Conservation (phyloP, 2,113 vertebrate genomes). For the Suncus etruscus region DNA sequence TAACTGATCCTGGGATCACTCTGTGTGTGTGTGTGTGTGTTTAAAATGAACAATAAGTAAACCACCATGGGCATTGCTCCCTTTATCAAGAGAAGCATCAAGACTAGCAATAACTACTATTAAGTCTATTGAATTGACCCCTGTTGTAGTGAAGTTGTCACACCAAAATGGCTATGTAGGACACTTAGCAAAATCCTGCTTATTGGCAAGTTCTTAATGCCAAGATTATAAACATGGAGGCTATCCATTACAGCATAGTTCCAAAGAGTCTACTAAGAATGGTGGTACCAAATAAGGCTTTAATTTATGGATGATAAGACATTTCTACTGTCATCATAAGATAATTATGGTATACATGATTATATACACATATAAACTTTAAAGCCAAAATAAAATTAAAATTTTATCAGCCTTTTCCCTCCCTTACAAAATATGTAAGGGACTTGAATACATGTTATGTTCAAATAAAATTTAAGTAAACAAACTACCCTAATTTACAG, state of each 20-base stretch:
- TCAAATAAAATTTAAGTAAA: slow-evolving; percentile 40
- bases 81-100: no score
- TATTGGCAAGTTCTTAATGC: not conserved
- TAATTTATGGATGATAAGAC: slow-evolving; percentile 20
- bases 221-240: not conserved
- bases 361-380: not conserved
- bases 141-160: not conserved
- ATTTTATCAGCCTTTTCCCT: not conserved
- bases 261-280: not conserved
- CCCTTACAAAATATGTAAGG: not conserved
- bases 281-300: not conserved
- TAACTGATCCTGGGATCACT: not conserved
- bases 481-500: no score
- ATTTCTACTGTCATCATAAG: not conserved
- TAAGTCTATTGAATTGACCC: not conserved
- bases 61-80: not conserved
- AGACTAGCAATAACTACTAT: not conserved
- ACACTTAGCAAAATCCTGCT: not conserved
- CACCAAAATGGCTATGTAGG: not conserved
- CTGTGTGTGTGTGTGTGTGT: not conserved
- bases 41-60: slow-evolving; percentile 1
- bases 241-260: not conserved
- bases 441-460: not conserved
- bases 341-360: not conserved
- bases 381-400: not conserved